Evolutionary conservation across 2,113 vertebrate species (phyloP), one percentile per base, ranked within the genome.

Genomic region (Hypomesus transpacificus): DNA sequence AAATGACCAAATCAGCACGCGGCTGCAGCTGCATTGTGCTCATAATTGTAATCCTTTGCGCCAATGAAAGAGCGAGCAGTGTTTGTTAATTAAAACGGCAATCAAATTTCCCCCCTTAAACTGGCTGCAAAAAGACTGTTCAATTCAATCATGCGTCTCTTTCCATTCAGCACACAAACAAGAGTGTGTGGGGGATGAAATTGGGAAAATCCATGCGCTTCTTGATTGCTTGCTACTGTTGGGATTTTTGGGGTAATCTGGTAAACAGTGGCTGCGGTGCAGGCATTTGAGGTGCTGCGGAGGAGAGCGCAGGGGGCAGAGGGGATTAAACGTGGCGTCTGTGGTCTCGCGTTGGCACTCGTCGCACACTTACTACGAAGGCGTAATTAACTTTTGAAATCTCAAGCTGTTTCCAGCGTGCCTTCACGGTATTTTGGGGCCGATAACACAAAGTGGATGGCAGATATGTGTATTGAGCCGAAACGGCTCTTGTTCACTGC

Each of bases 21-120:
- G 58, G 71, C 81, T 64, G 78, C 82, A 69, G 84, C 76, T 72
- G 77, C 80, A 89, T 89, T 91, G 85, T 89, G 85, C 74, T 81
- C 81, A 62, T 89, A 91, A 90, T 87, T 89, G 89, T 89, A 90
- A 90, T 90, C 89, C 83, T 89, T 76, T 81, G 85, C 83, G 74
- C 86, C 76, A 82, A 84, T 88, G 84, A 92, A 91, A 90, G 84
- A 87, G 77, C 74, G 70, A 81, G 63, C 88, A 81, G 68, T 79
- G 88, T 83, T 79, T 82, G 74, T 89, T 90, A 91, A 91, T 92
- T 91, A 91, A 92, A 92, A 89, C 76, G 24, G 80, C 89, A 92
- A 91, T 91, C 89, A 91, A 88, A 89, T 87, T 81, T 84, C 85
- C 71, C 84, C 75, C 81, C 73, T 89, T 86, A 87, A 89, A 89